These are phyloP conservation scores for Heterocephalus glaber DNA, from an alignment of 2,113 vertebrate genomes.

Conservation along the genomic window DNA sequence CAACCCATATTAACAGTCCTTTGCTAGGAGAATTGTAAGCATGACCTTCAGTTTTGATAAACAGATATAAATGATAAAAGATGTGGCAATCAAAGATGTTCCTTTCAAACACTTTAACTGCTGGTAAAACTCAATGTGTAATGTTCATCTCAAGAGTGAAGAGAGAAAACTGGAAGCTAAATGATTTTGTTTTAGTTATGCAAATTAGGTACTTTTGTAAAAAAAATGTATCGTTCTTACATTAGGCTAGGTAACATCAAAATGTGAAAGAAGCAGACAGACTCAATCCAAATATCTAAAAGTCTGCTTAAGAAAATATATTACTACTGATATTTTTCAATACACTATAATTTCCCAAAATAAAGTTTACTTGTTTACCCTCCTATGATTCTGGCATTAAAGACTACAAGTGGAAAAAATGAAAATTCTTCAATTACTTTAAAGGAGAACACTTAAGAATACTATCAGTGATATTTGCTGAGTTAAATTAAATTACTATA, in stretches of 20 bases:
- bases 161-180: constrained; percentile 23
- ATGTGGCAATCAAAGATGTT: neutral
- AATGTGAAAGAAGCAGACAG: neutral
- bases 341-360: neutral
- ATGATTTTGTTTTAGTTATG: constrained; percentile 21
- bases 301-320: neutral
- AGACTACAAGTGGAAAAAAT: neutral
- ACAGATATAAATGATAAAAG: constrained; percentile 35
- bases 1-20: neutral
- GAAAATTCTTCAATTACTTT: constrained; percentile 24
- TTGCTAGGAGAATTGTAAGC: neutral
- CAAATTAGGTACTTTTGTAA: neutral
- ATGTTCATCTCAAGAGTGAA: constrained; percentile 18
- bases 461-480: neutral
- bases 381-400: neutral
- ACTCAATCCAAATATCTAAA: neutral
- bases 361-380: neutral
- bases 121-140: constrained; percentile 34
- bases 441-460: neutral
- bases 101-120: neutral
- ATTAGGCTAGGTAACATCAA: constrained; percentile 16
- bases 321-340: neutral
- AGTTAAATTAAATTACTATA: neutral
- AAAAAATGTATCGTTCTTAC: neutral
- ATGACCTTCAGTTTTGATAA: constrained; percentile 43